phyloP scores from a whole-genome alignment of 2,888 invertebrate genomes.

The Tridacna crocea region DNA sequence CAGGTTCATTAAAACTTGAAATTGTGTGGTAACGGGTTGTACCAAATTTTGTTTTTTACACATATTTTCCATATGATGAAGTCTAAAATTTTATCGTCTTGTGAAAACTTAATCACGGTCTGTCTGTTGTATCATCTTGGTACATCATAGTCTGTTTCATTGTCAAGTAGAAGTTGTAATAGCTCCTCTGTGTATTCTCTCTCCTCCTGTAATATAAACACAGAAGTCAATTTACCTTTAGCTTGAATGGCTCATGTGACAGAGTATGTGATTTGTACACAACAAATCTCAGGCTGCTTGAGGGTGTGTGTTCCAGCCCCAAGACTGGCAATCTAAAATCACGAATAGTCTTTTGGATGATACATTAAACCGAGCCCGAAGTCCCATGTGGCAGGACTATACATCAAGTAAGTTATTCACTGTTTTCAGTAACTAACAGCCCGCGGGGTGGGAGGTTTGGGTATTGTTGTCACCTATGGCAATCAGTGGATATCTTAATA shows the following conservation, averaged over 20 bases:
- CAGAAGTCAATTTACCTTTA: not conserved
- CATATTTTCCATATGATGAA: not conserved
- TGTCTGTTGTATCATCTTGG: conserved; percentile 37
- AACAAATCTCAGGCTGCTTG: not conserved
- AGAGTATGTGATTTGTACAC: not conserved
- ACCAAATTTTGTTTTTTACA: not conserved
- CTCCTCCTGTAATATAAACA: conserved; percentile 73
- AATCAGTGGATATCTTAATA: too few relatives aligned
- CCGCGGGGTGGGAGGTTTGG: too few relatives aligned
- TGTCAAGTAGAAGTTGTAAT: conserved; percentile 54
- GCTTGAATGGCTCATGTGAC: not conserved
- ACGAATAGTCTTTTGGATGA: not conserved
- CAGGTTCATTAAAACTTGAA: too few relatives aligned
- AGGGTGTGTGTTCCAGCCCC: not conserved
- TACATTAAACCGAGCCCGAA: not conserved
- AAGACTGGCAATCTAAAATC: not conserved
- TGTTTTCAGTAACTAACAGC: too few relatives aligned
- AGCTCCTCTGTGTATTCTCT: conserved; percentile 74
- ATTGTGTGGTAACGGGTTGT: not conserved
- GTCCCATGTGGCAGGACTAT: too few relatives aligned
- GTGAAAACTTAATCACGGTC: not conserved
- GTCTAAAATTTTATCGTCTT: not conserved
- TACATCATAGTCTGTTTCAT: conserved; percentile 40
- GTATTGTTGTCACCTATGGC: too few relatives aligned
- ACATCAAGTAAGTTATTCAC: too few relatives aligned